Conservation (phyloP, 2,797 vertebrate genomes). For the Urosaurus nigricauda region DNA sequence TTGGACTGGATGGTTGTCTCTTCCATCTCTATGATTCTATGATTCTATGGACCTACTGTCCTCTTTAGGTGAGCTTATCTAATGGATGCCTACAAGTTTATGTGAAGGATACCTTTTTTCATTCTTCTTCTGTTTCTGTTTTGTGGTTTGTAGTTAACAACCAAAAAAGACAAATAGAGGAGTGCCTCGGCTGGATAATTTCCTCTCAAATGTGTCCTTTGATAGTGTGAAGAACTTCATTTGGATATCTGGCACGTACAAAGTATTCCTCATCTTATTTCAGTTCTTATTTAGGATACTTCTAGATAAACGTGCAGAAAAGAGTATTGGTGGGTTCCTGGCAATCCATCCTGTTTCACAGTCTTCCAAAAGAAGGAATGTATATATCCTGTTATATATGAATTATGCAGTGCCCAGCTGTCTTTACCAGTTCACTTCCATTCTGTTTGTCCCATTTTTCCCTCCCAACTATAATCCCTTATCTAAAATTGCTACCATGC, state of each 20-base stretch:
- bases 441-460: neutral
- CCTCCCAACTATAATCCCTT: slow-evolving; percentile 13
- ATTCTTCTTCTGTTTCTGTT: neutral
- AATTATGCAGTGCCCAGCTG: slow-evolving; percentile 20
- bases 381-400: neutral
- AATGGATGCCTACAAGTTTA: no score
- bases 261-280: neutral
- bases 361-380: slow-evolving; percentile 12
- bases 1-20: no score
- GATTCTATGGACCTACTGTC: no score
- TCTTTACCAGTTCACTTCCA: neutral
- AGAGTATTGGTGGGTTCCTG: neutral
- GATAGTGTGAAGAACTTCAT: neutral
- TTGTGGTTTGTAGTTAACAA: neutral
- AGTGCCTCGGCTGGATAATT: neutral
- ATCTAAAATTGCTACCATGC: neutral
- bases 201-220: neutral
- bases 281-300: neutral
- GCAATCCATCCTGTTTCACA: neutral
- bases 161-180: neutral
- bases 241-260: neutral
- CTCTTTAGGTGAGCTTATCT: no score
- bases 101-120: neutral
- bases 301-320: neutral
- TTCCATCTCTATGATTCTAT: no score